A percentile compares a stretch with the other conserved stretches of the same genome.
phyloP scores from a whole-genome alignment of 2,113 vertebrate genomes.

The Nicator chloris region DNA sequence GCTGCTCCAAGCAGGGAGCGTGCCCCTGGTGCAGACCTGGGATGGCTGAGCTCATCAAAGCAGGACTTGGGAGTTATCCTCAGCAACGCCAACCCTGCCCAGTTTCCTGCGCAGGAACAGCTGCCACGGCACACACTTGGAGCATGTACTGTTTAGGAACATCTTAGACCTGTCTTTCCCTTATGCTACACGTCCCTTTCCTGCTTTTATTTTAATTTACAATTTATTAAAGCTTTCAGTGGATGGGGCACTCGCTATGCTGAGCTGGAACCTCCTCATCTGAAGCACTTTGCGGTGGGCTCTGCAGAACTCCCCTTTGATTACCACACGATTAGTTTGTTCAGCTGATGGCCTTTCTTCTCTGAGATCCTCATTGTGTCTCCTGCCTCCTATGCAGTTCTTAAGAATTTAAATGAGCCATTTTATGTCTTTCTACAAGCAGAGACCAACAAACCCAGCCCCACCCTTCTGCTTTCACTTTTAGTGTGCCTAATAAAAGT shows the following conservation, averaged over 20 bases:
- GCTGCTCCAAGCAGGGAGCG: rapidly evolving
- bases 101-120: rapidly evolving
- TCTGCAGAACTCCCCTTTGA: constrained; percentile 76
- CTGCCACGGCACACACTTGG: rapidly evolving
- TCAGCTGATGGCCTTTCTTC: constrained; percentile 80
- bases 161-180: neutral
- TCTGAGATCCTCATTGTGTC: constrained; percentile 78
- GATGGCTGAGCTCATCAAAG: neutral
- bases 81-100: rapidly evolving
- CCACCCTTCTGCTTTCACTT: constrained; percentile 77
- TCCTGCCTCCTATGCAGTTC: constrained; percentile 78
- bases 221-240: constrained; percentile 54
- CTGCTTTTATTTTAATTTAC: constrained; percentile 15
- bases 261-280: constrained; percentile 57
- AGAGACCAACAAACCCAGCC: constrained; percentile 71
- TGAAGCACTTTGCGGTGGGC: constrained; percentile 73
- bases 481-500: constrained; percentile 80
- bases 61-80: neutral
- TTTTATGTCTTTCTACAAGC: constrained; percentile 85
- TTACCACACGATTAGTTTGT: constrained; percentile 83
- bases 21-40: rapidly evolving
- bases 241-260: neutral
- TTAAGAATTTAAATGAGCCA: constrained; percentile 87
- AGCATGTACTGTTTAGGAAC: neutral
- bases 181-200: neutral